These are phyloP conservation scores for Cephalotes varians DNA, from an alignment of 2,888 invertebrate species.

Conservation along the genomic window DNA sequence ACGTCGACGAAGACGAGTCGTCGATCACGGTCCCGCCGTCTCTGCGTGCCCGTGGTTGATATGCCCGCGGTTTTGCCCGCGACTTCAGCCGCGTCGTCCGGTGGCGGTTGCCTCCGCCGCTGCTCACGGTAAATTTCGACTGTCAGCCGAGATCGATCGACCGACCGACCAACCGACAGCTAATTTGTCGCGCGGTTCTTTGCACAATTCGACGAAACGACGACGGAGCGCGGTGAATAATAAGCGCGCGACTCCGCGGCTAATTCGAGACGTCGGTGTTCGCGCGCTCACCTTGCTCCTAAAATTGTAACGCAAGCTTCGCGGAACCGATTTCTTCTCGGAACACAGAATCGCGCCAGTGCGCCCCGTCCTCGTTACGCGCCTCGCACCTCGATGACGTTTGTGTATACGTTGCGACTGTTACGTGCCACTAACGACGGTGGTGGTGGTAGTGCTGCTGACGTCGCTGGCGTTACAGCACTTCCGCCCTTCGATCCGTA, in stretches of 20 bases:
- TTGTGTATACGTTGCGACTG: constrained; percentile 46
- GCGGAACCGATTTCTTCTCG: constrained; percentile 35
- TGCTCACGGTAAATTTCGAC: constrained; percentile 65
- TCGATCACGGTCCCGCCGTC: neutral
- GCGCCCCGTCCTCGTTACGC: constrained; percentile 30
- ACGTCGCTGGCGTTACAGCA: constrained; percentile 74
- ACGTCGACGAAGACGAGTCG: neutral
- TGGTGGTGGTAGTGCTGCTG: constrained; percentile 64
- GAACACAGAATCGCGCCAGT: constrained; percentile 29
- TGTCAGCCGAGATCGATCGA: constrained; percentile 59
- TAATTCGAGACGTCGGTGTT: constrained; percentile 22
- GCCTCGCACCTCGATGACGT: constrained; percentile 46
- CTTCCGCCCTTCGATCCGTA: constrained; percentile 76
- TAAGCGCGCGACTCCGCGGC: constrained; percentile 16
- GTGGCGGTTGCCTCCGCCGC: neutral
- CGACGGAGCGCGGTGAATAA: constrained; percentile 4
- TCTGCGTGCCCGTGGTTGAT: neutral
- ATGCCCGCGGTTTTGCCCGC: neutral
- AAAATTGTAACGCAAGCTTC: constrained; percentile 34
- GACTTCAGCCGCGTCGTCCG: constrained; percentile 23
- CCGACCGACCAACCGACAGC: constrained; percentile 42
- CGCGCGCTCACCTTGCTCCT: constrained; percentile 21
- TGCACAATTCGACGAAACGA: neutral
- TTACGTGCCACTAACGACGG: constrained; percentile 52
- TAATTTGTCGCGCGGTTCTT: neutral